Evolutionary conservation across 2,113 vertebrate species (phyloP).

Genomic region (Lota lota): DNA sequence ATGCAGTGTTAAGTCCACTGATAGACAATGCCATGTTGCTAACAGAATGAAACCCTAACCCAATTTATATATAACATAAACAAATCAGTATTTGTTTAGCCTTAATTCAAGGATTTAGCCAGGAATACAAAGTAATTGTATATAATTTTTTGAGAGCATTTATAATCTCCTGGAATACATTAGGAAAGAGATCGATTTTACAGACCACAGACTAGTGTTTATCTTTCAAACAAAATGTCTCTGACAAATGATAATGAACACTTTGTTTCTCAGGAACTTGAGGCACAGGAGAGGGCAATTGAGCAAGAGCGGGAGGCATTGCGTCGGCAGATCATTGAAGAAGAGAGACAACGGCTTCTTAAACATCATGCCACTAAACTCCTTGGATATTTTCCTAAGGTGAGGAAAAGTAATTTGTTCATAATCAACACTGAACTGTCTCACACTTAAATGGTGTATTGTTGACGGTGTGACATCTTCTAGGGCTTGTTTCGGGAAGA

Average conservation of each 20-base stretch:
- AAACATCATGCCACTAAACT: conserved; percentile 84
- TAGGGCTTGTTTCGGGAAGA: conserved; percentile 86
- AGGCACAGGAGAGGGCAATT: conserved; percentile 75
- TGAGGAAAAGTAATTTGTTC: conserved; percentile 50
- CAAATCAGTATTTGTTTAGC: no score
- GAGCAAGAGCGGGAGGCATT: conserved; percentile 75
- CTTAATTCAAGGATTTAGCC: no score
- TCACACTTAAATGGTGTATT: not conserved
- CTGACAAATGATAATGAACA: conserved; percentile 5
- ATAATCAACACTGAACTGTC: not conserved
- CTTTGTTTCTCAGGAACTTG: conserved; percentile 71
- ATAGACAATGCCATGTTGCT: no score
- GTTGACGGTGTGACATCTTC: conserved; percentile 20
- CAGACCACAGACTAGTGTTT: no score
- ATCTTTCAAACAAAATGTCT: not conserved
- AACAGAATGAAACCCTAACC: no score
- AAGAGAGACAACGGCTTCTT: conserved; percentile 88
- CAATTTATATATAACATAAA: no score
- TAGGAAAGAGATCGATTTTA: no score
- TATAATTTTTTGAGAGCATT: no score
- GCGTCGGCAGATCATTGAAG: conserved; percentile 82
- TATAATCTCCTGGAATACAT: no score
- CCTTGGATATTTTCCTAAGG: conserved; percentile 88
- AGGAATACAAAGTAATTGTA: no score
- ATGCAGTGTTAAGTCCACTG: no score